phyloP scores from a whole-genome alignment of 2,113 vertebrate species.

The Sylvietta virens region DNA sequence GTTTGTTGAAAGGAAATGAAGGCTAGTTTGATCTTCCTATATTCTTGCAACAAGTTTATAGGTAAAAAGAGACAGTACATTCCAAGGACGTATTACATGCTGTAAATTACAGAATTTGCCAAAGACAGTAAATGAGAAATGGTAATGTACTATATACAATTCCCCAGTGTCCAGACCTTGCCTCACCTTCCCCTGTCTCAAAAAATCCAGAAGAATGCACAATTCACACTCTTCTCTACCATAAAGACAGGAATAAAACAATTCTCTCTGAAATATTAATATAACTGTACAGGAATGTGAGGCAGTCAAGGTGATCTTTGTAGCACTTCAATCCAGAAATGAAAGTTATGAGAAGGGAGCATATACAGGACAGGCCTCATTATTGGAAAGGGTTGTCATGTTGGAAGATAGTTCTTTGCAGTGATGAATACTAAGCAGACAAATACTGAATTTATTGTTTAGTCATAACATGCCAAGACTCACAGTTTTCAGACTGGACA shows the following conservation, averaged over 20 bases:
- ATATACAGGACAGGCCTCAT: neutral
- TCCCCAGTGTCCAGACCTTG: neutral
- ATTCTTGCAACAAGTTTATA: neutral
- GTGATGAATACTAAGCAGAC: neutral
- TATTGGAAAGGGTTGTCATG: neutral
- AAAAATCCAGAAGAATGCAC: neutral
- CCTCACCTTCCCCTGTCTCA: neutral
- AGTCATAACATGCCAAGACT: neutral
- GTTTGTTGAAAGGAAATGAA: neutral
- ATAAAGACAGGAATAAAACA: neutral
- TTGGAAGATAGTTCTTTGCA: neutral
- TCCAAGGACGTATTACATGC: neutral
- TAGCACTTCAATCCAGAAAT: neutral
- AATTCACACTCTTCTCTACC: neutral
- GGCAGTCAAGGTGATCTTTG: neutral
- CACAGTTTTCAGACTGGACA: neutral
- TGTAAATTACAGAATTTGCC: neutral
- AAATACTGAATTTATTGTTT: neutral
- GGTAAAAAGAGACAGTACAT: neutral
- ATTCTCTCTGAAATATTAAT: neutral
- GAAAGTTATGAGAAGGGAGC: neutral
- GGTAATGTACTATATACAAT: neutral
- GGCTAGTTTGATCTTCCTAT: neutral
- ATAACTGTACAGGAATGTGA: neutral
- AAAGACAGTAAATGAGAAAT: neutral